These are phyloP conservation scores for Cataglyphis altisquamis DNA, from an alignment of 2,888 invertebrate species.

Conservation along the genomic window DNA sequence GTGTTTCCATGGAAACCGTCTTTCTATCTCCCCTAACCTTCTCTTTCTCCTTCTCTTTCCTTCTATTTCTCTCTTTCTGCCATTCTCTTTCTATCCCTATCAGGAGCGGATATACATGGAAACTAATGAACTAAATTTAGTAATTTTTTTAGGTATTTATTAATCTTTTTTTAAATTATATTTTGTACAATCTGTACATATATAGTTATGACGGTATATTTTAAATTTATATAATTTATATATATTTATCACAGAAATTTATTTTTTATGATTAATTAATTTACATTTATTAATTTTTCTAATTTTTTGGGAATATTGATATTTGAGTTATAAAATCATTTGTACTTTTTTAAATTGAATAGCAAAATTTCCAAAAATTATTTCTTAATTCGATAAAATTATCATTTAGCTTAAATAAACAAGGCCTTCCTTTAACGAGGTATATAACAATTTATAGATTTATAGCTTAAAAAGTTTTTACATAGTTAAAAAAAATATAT, in stretches of 20 bases:
- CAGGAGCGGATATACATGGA: conserved; percentile 45
- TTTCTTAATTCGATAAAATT: background rate
- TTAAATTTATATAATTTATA: background rate
- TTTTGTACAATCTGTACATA: background rate
- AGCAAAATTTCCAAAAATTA: background rate
- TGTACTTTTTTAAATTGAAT: background rate
- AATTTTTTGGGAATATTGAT: background rate
- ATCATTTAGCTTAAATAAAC: background rate
- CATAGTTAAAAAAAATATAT: background rate
- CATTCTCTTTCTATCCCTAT: conserved; percentile 36
- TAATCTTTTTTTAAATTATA: conserved; percentile 1
- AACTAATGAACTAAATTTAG: conserved; percentile 13
- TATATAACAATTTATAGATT: background rate
- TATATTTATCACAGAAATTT: background rate
- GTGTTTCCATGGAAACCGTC: conserved; percentile 81
- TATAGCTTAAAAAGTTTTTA: background rate
- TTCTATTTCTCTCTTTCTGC: conserved; percentile 39
- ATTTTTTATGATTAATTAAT: conserved; percentile 3
- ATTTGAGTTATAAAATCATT: background rate
- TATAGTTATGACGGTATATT: background rate
- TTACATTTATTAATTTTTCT: background rate
- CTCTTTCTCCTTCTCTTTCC: conserved; percentile 50
- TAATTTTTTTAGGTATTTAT: background rate
- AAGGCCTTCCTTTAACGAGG: background rate
- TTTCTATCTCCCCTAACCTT: conserved; percentile 61